phyloP scores from a whole-genome alignment of 2,113 vertebrate genomes.

The Campylomormyrus numenius region DNA sequence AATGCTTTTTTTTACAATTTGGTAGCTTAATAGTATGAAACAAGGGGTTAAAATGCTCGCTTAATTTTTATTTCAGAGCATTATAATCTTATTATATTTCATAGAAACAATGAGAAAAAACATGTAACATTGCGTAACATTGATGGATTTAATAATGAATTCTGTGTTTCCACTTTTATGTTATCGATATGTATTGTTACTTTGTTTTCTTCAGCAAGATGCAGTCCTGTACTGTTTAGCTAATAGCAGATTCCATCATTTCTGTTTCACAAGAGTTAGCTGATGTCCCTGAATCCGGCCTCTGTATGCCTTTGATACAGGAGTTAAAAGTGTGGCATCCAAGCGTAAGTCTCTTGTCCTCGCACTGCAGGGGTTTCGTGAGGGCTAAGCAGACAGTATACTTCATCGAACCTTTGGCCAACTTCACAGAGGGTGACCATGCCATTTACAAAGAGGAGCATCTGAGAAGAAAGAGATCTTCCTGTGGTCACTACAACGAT shows the following conservation, averaged over 20 bases:
- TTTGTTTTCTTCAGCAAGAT: neutral
- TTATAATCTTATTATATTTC: too few relatives aligned
- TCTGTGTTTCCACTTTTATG: too few relatives aligned
- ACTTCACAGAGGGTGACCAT: conserved; percentile 44
- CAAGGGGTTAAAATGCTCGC: neutral
- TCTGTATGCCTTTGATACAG: neutral
- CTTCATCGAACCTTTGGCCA: conserved; percentile 74
- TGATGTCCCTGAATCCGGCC: neutral
- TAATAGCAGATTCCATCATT: neutral
- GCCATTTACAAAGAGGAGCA: conserved; percentile 66
- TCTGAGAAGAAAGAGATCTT: conserved; percentile 40
- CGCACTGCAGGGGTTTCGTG: conserved; percentile 68
- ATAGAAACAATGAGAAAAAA: too few relatives aligned
- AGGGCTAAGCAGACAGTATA: conserved; percentile 54
- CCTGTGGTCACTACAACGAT: conserved; percentile 38
- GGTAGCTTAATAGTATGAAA: neutral
- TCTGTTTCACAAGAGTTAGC: neutral
- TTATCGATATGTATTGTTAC: neutral
- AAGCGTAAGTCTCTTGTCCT: neutral
- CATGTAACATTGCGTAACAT: too few relatives aligned
- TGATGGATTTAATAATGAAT: too few relatives aligned
- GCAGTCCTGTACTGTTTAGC: neutral
- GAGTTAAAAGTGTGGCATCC: neutral
- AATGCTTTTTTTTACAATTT: neutral
- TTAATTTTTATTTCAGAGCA: neutral